Percentiles rank a stretch among this genome's conserved stretches.
Evolutionary conservation across 2,888 invertebrate genomes (phyloP).

Genomic region (Melolontha melolontha): DNA sequence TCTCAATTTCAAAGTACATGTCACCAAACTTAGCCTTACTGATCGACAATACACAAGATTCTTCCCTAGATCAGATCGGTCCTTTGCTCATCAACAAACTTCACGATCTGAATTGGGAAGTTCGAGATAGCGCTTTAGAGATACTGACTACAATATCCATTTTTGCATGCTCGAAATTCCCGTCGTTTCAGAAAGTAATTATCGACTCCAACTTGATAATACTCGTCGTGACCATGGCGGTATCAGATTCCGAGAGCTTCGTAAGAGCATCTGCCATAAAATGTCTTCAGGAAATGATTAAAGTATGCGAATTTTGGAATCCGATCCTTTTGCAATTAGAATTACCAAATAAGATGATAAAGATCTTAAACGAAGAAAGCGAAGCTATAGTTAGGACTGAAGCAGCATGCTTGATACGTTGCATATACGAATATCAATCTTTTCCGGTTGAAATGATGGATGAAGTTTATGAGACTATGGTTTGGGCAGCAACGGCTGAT

Average conservation of each 20-base stretch:
- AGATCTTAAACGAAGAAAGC: conserved; percentile 73
- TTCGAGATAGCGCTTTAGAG: conserved; percentile 82
- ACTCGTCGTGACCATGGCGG: conserved; percentile 74
- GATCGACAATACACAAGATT: conserved; percentile 74
- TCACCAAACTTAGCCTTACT: conserved; percentile 82
- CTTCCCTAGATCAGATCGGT: conserved; percentile 74
- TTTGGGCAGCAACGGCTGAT: conserved; percentile 75
- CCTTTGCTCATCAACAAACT: conserved; percentile 76
- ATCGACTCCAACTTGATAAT: conserved; percentile 74
- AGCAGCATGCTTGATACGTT: conserved; percentile 74
- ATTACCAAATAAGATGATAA: conserved; percentile 69
- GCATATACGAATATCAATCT: conserved; percentile 75
- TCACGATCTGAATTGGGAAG: conserved; percentile 82
- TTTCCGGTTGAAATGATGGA: conserved; percentile 69
- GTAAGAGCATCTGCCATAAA: conserved; percentile 81
- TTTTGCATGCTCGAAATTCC: conserved; percentile 75
- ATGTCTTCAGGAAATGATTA: conserved; percentile 76
- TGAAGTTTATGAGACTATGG: conserved; percentile 74
- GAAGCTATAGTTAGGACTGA: conserved; percentile 85
- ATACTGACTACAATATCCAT: conserved; percentile 76
- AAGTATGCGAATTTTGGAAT: conserved; percentile 77
- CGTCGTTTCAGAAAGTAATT: conserved; percentile 80
- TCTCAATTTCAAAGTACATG: conserved; percentile 80
- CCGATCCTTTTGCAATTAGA: conserved; percentile 70
- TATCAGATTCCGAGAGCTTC: conserved; percentile 79